Evolutionary conservation across 1,140 invertebrate species (phyloP), one percentile per base, ranked within the genome.

Genomic region (Ceratosolen solmsi): DNA sequence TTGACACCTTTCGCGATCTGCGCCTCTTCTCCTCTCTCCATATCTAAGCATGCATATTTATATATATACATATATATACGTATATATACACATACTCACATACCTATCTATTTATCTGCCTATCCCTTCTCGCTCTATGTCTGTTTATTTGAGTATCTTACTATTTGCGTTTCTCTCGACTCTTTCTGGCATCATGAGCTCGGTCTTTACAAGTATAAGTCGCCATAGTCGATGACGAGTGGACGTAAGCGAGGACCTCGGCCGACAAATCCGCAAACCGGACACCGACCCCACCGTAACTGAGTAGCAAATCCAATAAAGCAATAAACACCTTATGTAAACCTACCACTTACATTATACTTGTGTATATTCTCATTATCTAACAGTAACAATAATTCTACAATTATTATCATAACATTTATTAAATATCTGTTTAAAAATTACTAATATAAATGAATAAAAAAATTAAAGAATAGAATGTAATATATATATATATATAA

Each of bases 1-100:
- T 90, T 90, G 89, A 90, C 89, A 90, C 82, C 86, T 86, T 90
- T 89, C 82, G 46, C 80, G 30, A 78, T 70, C 71, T 60, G 63
- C 54, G 41, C 73, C 51, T 25, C 15, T 33, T 15, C n/a, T 65
- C 60, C 58, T 22, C 41, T 65, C 65, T 11, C 65, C 54, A n/a
- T n/a, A n/a, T n/a, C n/a, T n/a, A n/a, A n/a, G n/a, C n/a, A n/a
- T n/a, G n/a, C n/a, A n/a, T n/a, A n/a, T n/a, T n/a, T n/a, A n/a
- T n/a, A n/a, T n/a, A n/a, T n/a, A n/a, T n/a, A n/a, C n/a, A n/a
- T n/a, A n/a, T n/a, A n/a, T n/a, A n/a, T n/a, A n/a, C n/a, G n/a
- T n/a, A n/a, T n/a, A n/a, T n/a, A n/a, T n/a, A n/a, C n/a, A n/a
- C n/a, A n/a, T n/a, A n/a, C n/a, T n/a, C n/a, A n/a, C n/a, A n/a